phyloP scores from a whole-genome alignment of 1,140 invertebrate genomes.

The Danaus melanippus region DNA sequence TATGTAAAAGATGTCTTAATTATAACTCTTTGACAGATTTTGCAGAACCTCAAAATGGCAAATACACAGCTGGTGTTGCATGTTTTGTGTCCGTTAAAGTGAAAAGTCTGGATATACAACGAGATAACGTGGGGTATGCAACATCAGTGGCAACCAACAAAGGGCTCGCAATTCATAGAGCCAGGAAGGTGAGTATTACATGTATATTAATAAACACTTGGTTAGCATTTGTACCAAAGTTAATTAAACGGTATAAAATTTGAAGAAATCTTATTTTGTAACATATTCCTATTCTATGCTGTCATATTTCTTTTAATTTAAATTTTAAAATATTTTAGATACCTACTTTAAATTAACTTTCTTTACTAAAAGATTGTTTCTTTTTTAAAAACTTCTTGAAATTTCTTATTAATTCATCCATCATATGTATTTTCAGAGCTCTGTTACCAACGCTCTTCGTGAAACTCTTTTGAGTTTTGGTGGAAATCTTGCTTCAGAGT shows the following conservation, averaged over 20 bases:
- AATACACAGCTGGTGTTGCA: conserved; percentile 58
- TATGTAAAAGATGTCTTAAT: too few species aligned
- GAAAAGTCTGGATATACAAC: conserved; percentile 55
- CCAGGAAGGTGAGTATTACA: conserved; percentile 53
- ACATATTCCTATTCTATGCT: too few species aligned
- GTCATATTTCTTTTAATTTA: too few species aligned
- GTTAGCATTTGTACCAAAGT: too few species aligned
- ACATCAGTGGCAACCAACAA: conserved; percentile 47
- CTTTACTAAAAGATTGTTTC: too few species aligned
- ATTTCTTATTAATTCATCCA: neutral
- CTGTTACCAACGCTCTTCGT: conserved; percentile 63
- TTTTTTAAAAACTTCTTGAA: too few species aligned
- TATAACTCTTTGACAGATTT: conserved; percentile 50
- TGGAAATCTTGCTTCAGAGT: conserved; percentile 45
- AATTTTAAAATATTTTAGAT: too few species aligned
- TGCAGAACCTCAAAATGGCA: conserved; percentile 53
- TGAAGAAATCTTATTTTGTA: too few species aligned
- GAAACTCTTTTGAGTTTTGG: conserved; percentile 66
- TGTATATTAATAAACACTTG: neutral
- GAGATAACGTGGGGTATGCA: conserved; percentile 68
- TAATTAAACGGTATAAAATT: too few species aligned
- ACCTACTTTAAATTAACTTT: too few species aligned
- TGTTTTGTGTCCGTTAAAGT: conserved; percentile 61
- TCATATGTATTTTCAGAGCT: conserved; percentile 40
- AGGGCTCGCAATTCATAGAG: conserved; percentile 61